These are phyloP conservation scores for Agriopis aurantiaria DNA, from an alignment of 2,888 invertebrate species.

Conservation along the genomic window DNA sequence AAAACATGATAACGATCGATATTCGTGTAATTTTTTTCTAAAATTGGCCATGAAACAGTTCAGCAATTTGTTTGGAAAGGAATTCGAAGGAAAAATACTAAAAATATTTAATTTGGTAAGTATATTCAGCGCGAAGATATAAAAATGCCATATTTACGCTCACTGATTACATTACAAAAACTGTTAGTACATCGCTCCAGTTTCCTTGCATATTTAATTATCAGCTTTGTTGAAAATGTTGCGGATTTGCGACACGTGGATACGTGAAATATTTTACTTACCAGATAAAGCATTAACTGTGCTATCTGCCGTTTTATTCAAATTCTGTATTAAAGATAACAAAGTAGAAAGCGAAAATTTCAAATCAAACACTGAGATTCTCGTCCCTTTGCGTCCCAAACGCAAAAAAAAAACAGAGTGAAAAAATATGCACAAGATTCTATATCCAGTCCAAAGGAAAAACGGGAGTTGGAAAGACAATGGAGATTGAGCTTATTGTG, in stretches of 20 bases:
- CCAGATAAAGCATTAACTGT: neutral
- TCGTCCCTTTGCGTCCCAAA: too few relatives aligned
- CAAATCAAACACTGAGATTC: too few relatives aligned
- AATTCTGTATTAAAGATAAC: too few relatives aligned
- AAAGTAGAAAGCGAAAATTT: too few relatives aligned
- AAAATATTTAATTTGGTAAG: neutral
- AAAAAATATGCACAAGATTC: too few relatives aligned
- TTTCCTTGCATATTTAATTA: constrained; percentile 53
- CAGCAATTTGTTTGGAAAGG: neutral
- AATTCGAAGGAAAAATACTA: neutral
- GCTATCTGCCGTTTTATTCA: neutral
- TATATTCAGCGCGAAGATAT: constrained; percentile 17
- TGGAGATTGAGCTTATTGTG: too few relatives aligned
- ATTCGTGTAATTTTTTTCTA: neutral
- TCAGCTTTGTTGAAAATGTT: constrained; percentile 30
- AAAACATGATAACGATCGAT: neutral
- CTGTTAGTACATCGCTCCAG: constrained; percentile 52
- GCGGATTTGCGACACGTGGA: constrained; percentile 22
- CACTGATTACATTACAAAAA: constrained; percentile 46
- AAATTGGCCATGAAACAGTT: neutral
- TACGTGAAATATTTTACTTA: neutral
- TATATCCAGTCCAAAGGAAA: too few relatives aligned
- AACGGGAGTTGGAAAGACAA: too few relatives aligned
- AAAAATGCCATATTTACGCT: constrained; percentile 36
- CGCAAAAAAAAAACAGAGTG: too few relatives aligned